Evolutionary conservation across 2,113 vertebrate genomes (phyloP), one percentile per base, ranked within the genome.

Genomic region (Sarotherodon lohbergeri): DNA sequence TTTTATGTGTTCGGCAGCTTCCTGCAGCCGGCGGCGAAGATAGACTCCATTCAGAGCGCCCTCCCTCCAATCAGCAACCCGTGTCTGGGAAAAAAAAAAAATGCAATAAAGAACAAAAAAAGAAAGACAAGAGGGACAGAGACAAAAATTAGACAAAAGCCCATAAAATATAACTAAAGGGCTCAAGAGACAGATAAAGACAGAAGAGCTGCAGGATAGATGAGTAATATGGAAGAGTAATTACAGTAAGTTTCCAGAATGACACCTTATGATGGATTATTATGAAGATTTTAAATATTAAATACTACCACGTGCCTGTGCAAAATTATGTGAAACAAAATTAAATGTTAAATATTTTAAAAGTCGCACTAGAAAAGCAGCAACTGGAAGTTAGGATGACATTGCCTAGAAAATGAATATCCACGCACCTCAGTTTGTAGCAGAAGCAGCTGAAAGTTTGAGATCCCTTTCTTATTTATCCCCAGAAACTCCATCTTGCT

Each of bases 1-100:
- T 99, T 99, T 99, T 97, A 99, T 98, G 97, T 99, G 99, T 96
- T 99, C 98, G 50, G 98, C 98, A 93, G 98, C 99, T 90, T 99
- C 99, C 95, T 99, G 98, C 88, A 99, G 97, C 96, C 98, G 98
- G 96, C 98, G 98, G 95, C 99, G 98, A 91, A 99, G 98, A 97
- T 99, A 99, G 96, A 96, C 97, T 94, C 99, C 98, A 89, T 98
- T 98, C 97, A 99, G 97, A 86, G 99, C 98, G 56, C 99, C 99
- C 96, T 99, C 99, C 94, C 99, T 96, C 98, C 99, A 99, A 95
- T 99, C 99, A 93, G 98, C 97, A 92, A 99, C 99, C 90, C 99
- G 97, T 89, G 98, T 99, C 99, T 99, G 92, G 54, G 85, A 9
- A 0, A 55, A 7, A 9, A 0, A 55, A 7, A n/a, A 80, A 13